Evolutionary conservation across 2,888 invertebrate genomes (phyloP), one percentile per base, ranked within the genome.

Genomic region (Sthenelais limicola): DNA sequence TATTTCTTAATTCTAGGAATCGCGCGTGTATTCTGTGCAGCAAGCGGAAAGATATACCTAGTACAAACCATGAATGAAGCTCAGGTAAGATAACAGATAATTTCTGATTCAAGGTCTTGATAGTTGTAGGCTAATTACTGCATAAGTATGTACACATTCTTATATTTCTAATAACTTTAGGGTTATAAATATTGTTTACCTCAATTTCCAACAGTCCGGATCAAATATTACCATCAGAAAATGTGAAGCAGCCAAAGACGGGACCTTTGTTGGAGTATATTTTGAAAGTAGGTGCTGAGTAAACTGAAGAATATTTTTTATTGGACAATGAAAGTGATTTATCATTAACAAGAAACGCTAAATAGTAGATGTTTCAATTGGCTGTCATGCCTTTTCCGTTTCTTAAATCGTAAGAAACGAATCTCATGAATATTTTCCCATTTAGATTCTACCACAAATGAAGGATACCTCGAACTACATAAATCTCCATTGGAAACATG

Each of bases 401-500:
- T n/a, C n/a, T n/a, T n/a, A n/a, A n/a, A n/a, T n/a, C n/a, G n/a
- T n/a, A n/a, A n/a, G n/a, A n/a, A n/a, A n/a, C n/a, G n/a, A n/a
- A n/a, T n/a, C n/a, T n/a, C n/a, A n/a, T n/a, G n/a, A n/a, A n/a
- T n/a, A n/a, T 52, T 21, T 66, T 21, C 49, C 28, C 21, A 72
- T 72, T 7, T 74, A 84, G 84, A 81, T 75, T 76, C 83, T 24
- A 73, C 78, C 32, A 79, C 68, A 9, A 74, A 80, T 48, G 84
- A 83, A 21, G 72, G 78, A 0, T 83, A 83, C 82, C 73, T 86
- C 24, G 86, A 85, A 72, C 76, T 85, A 5, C 79, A 84, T 75
- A 82, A 80, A 67, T 69, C 82, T 5, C 85, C 85, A 4, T 72
- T 79, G 68, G 86, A 85, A 69, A 75, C 74, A 24, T 86, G 86